These are phyloP conservation scores for Physella acuta DNA, from an alignment of 1,140 invertebrate genomes.

Conservation along the genomic window DNA sequence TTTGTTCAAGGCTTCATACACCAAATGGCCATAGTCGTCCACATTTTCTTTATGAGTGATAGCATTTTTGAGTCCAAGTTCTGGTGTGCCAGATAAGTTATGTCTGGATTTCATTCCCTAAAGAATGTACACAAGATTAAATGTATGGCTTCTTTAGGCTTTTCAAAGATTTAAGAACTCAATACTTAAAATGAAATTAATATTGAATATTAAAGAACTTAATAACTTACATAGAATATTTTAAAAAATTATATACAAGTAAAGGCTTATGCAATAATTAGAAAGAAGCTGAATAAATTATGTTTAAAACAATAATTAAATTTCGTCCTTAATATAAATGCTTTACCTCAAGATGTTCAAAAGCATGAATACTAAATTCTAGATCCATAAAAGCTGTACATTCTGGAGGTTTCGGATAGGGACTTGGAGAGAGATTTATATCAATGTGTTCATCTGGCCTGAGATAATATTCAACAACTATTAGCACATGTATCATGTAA, in stretches of 20 bases:
- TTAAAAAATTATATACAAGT: too few species aligned
- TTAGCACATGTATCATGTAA: too few species aligned
- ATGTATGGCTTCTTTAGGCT: too few species aligned
- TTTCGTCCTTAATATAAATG: neutral
- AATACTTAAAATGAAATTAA: too few species aligned
- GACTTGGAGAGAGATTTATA: conserved; percentile 35
- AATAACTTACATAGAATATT: too few species aligned
- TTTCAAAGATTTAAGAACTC: too few species aligned
- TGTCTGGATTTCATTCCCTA: conserved; percentile 66
- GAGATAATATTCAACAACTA: too few species aligned
- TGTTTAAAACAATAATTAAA: too few species aligned
- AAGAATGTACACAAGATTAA: neutral
- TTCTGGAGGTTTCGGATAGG: conserved; percentile 63
- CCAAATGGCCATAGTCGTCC: conserved; percentile 70
- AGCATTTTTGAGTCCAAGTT: conserved; percentile 68
- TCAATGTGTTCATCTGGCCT: conserved; percentile 57
- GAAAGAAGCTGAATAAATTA: too few species aligned
- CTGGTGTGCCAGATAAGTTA: conserved; percentile 69
- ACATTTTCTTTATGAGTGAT: conserved; percentile 68
- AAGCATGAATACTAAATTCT: conserved; percentile 75
- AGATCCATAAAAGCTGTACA: conserved; percentile 70
- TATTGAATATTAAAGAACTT: too few species aligned
- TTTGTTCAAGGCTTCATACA: conserved; percentile 67
- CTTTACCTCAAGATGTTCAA: conserved; percentile 76
- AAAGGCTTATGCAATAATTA: too few species aligned